These are phyloP conservation scores for Leguminivora glycinivorella DNA, from an alignment of 1,140 invertebrate genomes.

Conservation along the genomic window DNA sequence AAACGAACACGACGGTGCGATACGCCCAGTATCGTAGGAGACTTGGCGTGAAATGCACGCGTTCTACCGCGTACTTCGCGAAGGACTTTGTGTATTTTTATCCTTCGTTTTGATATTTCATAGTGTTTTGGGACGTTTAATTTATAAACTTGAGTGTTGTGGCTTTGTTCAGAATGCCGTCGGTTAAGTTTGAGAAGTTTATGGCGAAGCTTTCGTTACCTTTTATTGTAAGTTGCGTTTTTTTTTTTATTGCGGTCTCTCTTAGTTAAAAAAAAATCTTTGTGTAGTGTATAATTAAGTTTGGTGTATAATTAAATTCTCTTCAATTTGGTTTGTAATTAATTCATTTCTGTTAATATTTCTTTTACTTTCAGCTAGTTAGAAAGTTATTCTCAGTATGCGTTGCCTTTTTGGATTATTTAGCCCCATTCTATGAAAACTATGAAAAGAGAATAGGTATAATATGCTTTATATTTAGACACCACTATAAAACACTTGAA, in stretches of 20 bases:
- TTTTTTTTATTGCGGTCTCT: too few relatives aligned
- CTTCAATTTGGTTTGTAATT: too few relatives aligned
- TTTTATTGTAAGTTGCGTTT: conserved; percentile 50
- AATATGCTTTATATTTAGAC: too few relatives aligned
- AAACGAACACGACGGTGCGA: background rate
- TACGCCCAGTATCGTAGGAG: background rate
- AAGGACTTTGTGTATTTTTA: background rate
- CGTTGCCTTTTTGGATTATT: too few relatives aligned
- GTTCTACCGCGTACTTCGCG: background rate
- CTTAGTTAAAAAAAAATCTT: too few relatives aligned
- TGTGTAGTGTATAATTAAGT: too few relatives aligned
- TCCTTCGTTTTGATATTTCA: background rate
- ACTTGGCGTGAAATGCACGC: background rate
- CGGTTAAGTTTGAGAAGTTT: conserved; percentile 51
- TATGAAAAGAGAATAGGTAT: too few relatives aligned
- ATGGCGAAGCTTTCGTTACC: conserved; percentile 42
- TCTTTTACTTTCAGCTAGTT: too few relatives aligned
- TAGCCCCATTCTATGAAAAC: too few relatives aligned
- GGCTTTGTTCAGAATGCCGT: conserved; percentile 46
- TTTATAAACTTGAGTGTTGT: conserved; percentile 19
- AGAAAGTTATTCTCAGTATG: too few relatives aligned
- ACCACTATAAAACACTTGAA: background rate
- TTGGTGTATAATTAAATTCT: too few relatives aligned
- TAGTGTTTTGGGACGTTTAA: background rate
- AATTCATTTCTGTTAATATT: too few relatives aligned